Conservation (phyloP, 2,888 invertebrate genomes). For the Vandiemenella viatica region DNA sequence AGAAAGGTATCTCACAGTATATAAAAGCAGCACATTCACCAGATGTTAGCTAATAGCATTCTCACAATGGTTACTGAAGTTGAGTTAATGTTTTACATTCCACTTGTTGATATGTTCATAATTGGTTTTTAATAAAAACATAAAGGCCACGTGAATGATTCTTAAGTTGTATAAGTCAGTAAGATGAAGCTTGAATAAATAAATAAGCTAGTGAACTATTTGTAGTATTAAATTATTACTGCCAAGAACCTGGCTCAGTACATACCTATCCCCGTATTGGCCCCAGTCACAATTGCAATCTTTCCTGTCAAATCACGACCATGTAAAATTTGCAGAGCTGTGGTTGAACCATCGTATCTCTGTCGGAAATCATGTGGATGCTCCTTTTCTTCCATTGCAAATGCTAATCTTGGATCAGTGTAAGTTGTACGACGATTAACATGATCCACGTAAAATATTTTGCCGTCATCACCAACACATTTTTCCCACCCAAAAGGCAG, state of each 20-base stretch:
- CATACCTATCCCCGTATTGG: conserved; percentile 80
- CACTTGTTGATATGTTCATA: too few species aligned
- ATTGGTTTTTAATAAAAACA: too few species aligned
- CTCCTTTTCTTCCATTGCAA: conserved; percentile 69
- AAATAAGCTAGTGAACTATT: not conserved
- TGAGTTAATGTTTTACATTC: too few species aligned
- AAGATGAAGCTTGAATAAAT: too few species aligned
- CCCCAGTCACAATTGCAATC: conserved; percentile 77
- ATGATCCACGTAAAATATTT: conserved; percentile 60
- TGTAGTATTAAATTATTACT: too few species aligned
- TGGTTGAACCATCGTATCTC: conserved; percentile 73
- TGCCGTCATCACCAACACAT: conserved; percentile 55
- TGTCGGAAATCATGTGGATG: conserved; percentile 62
- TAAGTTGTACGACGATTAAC: conserved; percentile 66
- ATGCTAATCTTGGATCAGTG: conserved; percentile 83
- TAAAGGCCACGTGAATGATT: too few species aligned
- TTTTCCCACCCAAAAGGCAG: conserved; percentile 83
- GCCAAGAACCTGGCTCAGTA: too few species aligned
- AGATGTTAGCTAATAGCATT: too few species aligned
- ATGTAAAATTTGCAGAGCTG: conserved; percentile 70
- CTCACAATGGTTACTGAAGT: too few species aligned
- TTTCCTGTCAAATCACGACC: conserved; percentile 77
- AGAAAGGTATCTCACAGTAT: too few species aligned
- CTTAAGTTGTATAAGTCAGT: too few species aligned
- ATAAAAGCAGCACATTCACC: too few species aligned